Evolutionary conservation across 2,888 invertebrate species (phyloP), one percentile per base, ranked within the genome.

Genomic region (Mechanitis messenoides): DNA sequence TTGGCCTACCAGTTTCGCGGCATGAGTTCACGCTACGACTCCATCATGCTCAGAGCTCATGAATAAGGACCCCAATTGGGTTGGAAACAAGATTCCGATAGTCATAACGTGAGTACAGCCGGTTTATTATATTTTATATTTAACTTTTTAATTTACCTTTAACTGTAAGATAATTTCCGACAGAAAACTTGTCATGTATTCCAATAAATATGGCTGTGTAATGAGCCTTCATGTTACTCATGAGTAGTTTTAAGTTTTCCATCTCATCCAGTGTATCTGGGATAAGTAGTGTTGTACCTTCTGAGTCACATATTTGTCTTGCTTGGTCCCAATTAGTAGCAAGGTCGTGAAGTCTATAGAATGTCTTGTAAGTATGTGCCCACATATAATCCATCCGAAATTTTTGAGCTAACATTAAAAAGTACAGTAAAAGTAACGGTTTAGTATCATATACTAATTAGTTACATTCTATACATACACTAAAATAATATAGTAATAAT

Each of bases 341-440:
- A 61, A 78, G 66, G 57, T 80, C 80, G 62, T 81, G 79, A 1
- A 82, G 72, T 55, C 77, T 73, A 62, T 80, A 81, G 70, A 74
- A 81, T 2, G 79, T 78, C 64, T 75, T 68, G 53, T 75, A 78
- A n/a, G 73, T 61, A 45, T 77, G 74, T 3, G 80, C 79, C 76
- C 76, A 81, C 79, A 81, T 76, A 64, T 81, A 81, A 65, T 80
- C 81, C 71, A 73, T 66, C 55, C 80, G 76, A 68, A 77, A 83
- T 71, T 78, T 77, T 67, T 78, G 75, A 38, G 76, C 81, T 81
- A 67, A 60, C 20, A 63, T 31, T 50, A 9, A 31, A 11, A 31
- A 20, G 20, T 20, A 20, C 20, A 20, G 20, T 20, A 20, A 20
- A 20, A 20, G 20, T 31, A 50, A 50, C 2, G 5, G 11, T 50